Evolutionary conservation across 2,888 invertebrate species (phyloP).

Genomic region (Cerastis leucographa): DNA sequence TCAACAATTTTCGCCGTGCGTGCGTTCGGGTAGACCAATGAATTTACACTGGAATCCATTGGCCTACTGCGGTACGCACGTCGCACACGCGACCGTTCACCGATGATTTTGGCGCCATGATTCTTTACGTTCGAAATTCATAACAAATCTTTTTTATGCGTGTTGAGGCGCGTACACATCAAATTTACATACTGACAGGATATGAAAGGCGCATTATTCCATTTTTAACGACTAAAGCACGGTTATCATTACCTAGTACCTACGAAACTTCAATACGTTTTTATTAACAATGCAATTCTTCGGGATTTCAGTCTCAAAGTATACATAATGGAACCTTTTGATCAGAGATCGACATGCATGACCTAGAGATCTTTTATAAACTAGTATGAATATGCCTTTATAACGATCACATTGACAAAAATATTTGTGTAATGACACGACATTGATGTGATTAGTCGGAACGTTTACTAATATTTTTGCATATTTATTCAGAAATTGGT

Average conservation of each 20-base stretch:
- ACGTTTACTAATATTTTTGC: slow-evolving; percentile 58
- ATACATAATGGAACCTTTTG: neutral
- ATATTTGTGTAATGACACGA: slow-evolving; percentile 58
- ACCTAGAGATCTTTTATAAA: neutral
- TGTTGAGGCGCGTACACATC: slow-evolving; percentile 43
- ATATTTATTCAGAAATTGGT: slow-evolving; percentile 67
- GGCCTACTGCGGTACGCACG: slow-evolving; percentile 78
- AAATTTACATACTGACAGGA: slow-evolving; percentile 55
- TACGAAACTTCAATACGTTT: neutral
- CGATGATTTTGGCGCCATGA: slow-evolving; percentile 73
- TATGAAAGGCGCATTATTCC: slow-evolving; percentile 38
- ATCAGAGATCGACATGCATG: neutral
- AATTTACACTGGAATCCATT: slow-evolving; percentile 76
- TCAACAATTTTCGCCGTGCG: slow-evolving; percentile 81
- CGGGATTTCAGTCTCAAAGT: neutral
- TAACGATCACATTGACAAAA: slow-evolving; percentile 32
- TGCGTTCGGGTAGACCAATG: slow-evolving; percentile 73
- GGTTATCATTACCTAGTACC: neutral
- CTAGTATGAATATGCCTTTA: slow-evolving; percentile 35
- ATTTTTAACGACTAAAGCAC: slow-evolving; percentile 16
- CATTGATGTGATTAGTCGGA: slow-evolving; percentile 55
- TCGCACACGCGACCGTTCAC: slow-evolving; percentile 69
- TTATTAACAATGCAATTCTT: no score
- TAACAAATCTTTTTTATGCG: slow-evolving; percentile 71
- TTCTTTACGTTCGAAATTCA: slow-evolving; percentile 75